Evolutionary conservation across 1,140 invertebrate species (phyloP), one percentile per base, ranked within the genome.

Genomic region (Drosophila seguyi): DNA sequence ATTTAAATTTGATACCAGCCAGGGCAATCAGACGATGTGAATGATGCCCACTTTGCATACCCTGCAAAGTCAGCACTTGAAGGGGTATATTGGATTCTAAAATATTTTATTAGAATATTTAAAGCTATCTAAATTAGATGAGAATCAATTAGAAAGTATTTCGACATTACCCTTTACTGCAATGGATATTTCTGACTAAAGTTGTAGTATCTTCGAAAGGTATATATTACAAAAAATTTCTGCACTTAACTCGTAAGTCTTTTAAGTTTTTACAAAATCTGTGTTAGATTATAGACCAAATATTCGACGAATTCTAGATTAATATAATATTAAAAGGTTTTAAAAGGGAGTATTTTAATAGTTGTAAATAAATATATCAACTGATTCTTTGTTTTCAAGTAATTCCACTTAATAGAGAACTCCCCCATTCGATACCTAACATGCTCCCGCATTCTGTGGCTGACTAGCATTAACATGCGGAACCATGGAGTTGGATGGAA

Each of bases 1-100:
- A 87, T 87, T 87, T 87, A 88, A 87, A 87, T 87, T 87, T 87
- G 72, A 83, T 76, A 81, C 66, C 52, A 62, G 58, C 66, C 42
- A 55, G 52, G 73, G 81, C 77, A 78, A 81, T 79, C 74, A 79
- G 69, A 75, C 69, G 34, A 38, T 71, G 41, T 45, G 60, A 73
- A 79, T 79, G 45, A 69, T 62, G 44, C 44, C 75, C 60, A 77
- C 57, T 65, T 42, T 66, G 20, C 29, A 36, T 50, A 60, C 73
- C 62, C 73, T 55, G 36, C 0, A 20, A 20, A 29, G 11, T 14
- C 18, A 39, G 4, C 1, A 5, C 0, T 1, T 4, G 3, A 13
- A 22, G 10, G 42, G 69, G 53, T 38, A 72, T 47, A 4, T 3
- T 27, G 11, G 20, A 1, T 3, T 18, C 3, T 11, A 27, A 13